Conservation (phyloP, 2,888 invertebrate genomes). For the Polylopha cassiicola region DNA sequence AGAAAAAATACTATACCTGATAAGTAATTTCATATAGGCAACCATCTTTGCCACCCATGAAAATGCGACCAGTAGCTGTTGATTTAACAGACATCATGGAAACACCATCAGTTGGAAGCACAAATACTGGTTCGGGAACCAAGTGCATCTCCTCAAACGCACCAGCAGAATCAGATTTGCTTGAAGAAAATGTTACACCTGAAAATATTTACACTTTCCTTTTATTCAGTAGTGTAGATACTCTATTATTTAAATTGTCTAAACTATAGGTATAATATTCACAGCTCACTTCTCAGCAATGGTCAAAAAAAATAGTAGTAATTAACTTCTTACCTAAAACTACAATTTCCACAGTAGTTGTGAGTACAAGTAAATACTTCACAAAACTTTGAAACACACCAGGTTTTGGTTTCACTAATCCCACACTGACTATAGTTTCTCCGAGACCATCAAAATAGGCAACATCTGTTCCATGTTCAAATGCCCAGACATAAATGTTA, state of each 20-base stretch:
- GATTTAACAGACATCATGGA: constrained; percentile 89
- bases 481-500: constrained; percentile 98
- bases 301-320: too few relatives aligned
- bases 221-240: too few relatives aligned
- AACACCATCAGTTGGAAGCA: constrained; percentile 92
- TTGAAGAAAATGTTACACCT: constrained; percentile 77
- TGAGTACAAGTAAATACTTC: constrained; percentile 91
- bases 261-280: too few relatives aligned
- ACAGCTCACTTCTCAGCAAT: too few relatives aligned
- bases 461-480: constrained; percentile 95
- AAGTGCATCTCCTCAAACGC: constrained; percentile 89
- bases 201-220: too few relatives aligned
- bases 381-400: constrained; percentile 94
- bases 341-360: constrained; percentile 96
- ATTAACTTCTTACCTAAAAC: constrained; percentile 83
- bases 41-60: constrained; percentile 96
- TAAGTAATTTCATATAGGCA: constrained; percentile 96
- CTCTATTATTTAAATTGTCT: too few relatives aligned
- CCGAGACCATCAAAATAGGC: constrained; percentile 97
- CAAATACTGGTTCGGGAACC: constrained; percentile 96
- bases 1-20: constrained; percentile 80
- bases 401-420: constrained; percentile 90
- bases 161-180: constrained; percentile 62
- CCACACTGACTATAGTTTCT: constrained; percentile 96
- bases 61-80: constrained; percentile 90